phyloP scores from a whole-genome alignment of 2,888 invertebrate genomes.

The Drosophila barbarae region DNA sequence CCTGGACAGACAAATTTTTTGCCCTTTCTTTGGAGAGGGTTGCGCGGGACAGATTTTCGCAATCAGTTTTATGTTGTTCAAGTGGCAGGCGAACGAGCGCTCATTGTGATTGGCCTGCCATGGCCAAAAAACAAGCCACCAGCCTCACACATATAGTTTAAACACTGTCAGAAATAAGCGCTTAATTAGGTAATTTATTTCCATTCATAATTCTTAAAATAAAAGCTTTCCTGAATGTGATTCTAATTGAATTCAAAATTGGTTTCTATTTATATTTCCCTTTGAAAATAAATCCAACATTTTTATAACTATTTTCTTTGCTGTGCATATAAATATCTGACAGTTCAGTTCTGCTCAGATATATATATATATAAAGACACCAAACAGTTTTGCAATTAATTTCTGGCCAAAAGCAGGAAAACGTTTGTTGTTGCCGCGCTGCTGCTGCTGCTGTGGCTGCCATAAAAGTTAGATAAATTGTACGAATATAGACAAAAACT shows the following conservation, averaged over 20 bases:
- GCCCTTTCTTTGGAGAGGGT: conserved; percentile 25
- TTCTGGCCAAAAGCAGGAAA: conserved; percentile 65
- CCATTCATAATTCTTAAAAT: fast-evolving
- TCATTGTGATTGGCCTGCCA: conserved; percentile 64
- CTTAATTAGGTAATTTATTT: neutral
- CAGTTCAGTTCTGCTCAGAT: neutral
- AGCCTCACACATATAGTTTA: conserved; percentile 3
- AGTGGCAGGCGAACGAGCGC: conserved; percentile 56
- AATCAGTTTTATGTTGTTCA: conserved; percentile 74
- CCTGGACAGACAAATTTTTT: conserved; percentile 22
- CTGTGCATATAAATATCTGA: conserved; percentile 18
- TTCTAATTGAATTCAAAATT: neutral
- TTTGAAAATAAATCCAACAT: fast-evolving
- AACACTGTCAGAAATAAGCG: conserved; percentile 9
- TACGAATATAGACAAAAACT: conserved; percentile 68
- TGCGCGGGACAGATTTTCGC: conserved; percentile 67
- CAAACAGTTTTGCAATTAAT: conserved; percentile 73
- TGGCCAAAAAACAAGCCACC: conserved; percentile 26
- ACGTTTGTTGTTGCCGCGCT: conserved; percentile 42
- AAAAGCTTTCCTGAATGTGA: fast-evolving
- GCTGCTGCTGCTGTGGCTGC: conserved; percentile 54
- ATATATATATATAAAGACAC: conserved; percentile 32
- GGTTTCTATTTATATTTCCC: neutral
- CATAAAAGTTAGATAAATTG: conserved; percentile 75
- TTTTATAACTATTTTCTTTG: neutral